Percentiles rank a stretch among this genome's conserved stretches.
Conservation (phyloP, 2,797 vertebrate genomes). For the Hippocampus kuda region DNA sequence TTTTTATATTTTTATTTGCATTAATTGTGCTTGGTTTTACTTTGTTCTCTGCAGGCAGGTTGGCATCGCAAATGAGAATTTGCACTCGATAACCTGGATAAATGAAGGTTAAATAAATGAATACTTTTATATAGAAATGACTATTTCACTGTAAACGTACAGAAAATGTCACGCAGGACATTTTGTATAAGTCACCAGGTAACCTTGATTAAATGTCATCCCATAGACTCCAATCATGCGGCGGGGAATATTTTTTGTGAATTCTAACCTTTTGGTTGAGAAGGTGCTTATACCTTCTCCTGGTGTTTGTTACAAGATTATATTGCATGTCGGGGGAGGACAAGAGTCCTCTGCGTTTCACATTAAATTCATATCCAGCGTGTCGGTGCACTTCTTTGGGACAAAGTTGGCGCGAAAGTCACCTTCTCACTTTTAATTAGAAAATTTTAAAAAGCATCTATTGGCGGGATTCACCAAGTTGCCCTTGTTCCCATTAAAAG, state of each 20-base stretch:
- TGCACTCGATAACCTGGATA: too few species aligned
- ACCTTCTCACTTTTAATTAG: slow-evolving; percentile 8
- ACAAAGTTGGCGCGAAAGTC: neutral
- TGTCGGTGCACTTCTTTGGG: neutral
- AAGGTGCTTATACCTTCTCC: neutral
- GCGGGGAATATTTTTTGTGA: neutral
- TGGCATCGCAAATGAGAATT: too few species aligned
- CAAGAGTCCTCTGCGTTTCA: neutral
- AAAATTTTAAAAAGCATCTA: neutral
- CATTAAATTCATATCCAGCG: slow-evolving; percentile 2
- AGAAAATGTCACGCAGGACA: neutral
- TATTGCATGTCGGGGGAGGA: neutral
- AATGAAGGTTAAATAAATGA: too few species aligned
- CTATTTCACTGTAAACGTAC: neutral
- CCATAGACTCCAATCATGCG: neutral
- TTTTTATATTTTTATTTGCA: too few species aligned
- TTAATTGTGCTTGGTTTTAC: too few species aligned
- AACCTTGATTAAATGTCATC: neutral
- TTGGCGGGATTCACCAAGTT: neutral
- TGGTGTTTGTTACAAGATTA: slow-evolving; percentile 1
- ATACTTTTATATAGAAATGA: neutral
- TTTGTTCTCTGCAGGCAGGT: too few species aligned
- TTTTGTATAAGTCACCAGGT: neutral
- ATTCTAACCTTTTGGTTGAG: neutral
- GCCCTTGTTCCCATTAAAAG: neutral